phyloP scores from a whole-genome alignment of 1,140 invertebrate species.

The Drosophila trapezifrons region DNA sequence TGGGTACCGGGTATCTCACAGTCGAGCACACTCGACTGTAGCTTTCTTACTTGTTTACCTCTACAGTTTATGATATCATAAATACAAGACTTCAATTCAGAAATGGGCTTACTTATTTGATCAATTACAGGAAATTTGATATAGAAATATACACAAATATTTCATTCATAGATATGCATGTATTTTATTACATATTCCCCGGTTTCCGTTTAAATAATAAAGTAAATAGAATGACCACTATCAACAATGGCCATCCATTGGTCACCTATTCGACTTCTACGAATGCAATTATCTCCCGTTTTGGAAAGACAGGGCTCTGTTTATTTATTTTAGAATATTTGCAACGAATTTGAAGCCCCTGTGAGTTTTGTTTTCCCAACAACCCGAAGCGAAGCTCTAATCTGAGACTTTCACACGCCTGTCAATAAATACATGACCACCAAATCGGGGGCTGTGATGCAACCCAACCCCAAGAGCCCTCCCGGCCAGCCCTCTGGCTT shows the following conservation, averaged over 20 bases:
- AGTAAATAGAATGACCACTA: neutral
- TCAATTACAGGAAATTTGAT: too few relatives aligned
- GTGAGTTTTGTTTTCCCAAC: neutral
- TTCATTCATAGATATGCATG: too few relatives aligned
- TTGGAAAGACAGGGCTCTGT: slow-evolving; percentile 4
- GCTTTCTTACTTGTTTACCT: too few relatives aligned
- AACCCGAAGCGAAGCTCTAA: neutral
- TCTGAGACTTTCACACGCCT: slow-evolving; percentile 41
- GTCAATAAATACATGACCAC: neutral
- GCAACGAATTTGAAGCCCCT: slow-evolving; percentile 1
- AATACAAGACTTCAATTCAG: too few relatives aligned
- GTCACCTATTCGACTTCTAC: neutral
- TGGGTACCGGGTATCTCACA: too few relatives aligned
- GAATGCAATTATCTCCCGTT: neutral
- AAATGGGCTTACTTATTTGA: too few relatives aligned
- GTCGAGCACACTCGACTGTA: too few relatives aligned
- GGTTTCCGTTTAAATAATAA: neutral
- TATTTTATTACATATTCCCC: neutral
- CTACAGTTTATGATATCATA: too few relatives aligned
- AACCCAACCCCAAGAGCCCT: slow-evolving; percentile 11
- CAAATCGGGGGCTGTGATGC: slow-evolving; percentile 11
- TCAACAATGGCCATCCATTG: neutral
- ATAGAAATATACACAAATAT: too few relatives aligned
- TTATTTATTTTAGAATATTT: slow-evolving; percentile 5
- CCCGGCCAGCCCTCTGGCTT: neutral